phyloP scores from a whole-genome alignment of 2,797 vertebrate species.

The Phyllotis vaccarum region DNA sequence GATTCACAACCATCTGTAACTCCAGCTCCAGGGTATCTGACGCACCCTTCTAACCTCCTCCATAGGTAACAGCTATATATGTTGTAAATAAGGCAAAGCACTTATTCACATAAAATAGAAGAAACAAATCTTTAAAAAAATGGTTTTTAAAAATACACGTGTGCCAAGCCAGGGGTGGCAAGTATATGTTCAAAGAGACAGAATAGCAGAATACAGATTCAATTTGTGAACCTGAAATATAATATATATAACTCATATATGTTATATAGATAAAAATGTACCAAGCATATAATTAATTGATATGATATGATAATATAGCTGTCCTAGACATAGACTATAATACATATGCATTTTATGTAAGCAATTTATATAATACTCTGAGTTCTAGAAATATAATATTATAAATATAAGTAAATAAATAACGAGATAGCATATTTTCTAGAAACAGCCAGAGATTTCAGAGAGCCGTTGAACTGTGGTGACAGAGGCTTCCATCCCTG shows the following conservation, averaged over 20 bases:
- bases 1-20: neutral
- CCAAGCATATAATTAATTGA: neutral
- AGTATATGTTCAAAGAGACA: neutral
- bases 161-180: neutral
- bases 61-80: neutral
- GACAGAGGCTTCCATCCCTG: slow-evolving; percentile 76
- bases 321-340: neutral
- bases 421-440: neutral
- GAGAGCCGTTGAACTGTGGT: slow-evolving; percentile 11
- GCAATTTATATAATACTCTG: neutral
- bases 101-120: neutral
- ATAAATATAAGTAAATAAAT: slow-evolving; percentile 5
- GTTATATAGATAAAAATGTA: neutral
- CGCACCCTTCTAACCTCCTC: neutral
- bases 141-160: neutral
- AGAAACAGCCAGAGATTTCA: neutral
- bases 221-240: neutral
- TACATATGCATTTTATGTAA: neutral
- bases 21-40: neutral
- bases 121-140: neutral
- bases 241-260: neutral
- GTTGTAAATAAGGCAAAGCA: neutral
- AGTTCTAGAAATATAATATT: neutral
- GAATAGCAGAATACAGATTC: neutral
- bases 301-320: neutral